Base-by-base conservation (phyloP, 2,797 vertebrate species). In the Urosaurus nigricauda region DNA sequence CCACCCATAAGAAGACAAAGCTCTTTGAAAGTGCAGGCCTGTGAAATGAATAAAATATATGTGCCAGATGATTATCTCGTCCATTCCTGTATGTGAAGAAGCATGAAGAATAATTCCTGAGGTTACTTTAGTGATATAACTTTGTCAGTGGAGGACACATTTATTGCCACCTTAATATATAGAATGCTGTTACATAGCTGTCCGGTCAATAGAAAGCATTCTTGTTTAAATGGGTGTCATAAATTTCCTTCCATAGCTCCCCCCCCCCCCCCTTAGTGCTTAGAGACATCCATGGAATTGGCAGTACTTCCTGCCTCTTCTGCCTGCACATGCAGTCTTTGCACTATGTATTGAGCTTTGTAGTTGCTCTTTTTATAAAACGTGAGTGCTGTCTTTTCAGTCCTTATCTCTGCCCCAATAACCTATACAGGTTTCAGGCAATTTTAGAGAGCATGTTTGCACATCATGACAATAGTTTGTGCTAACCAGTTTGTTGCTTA, bases 21-120 rank as follows among this genome's bases (percentile, higher is more conserved):
- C 56, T 75, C 7, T 63, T 60, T 53, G 29, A 63, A 75, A 74
- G 32, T 56, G 86, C 78, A 88, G 70, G 26, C 43, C 43, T 86
- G 5, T 47, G 58, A 86, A 77, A 32, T 77, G 29, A 86, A 75
- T 63, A 26, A 58, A 47, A 35, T 77, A 47, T 77, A 19, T 12
- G 19, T 21, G 35, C 78, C 29, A 32, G 19, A 14, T n/a, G 70
- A n/a, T 81, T 53, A 78, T 73, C 68, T 26, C 40, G 21, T 92
- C 16, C 40, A 35, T 53, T 19, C 3, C 0, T 53, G 12, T 63
- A 51, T 3, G 0, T 29, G 85, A 35, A 70, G 3, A 70, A 14
- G 0, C 1, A 53, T 58, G 26, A 77, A 17, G 68, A 71, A 78
- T 24, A 29, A 35, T 40, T 9, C 3, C 43, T 77, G 8, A 79